Conservation (phyloP, 2,797 vertebrate species). For the Gambusia yucatana region DNA sequence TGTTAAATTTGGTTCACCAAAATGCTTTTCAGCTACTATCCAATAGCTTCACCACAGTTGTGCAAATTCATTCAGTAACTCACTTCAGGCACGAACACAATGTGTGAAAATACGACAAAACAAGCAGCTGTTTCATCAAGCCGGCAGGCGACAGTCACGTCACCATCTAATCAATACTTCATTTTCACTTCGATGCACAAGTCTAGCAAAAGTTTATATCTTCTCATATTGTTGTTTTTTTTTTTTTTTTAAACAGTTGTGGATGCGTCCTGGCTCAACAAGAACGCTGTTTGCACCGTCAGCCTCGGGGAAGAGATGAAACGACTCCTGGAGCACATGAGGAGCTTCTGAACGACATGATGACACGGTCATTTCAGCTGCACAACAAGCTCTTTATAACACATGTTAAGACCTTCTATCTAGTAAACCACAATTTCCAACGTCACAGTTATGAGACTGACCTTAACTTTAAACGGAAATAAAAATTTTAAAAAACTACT, state of each 20-base stretch:
- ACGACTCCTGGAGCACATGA: conserved; percentile 47
- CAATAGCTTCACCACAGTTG: neutral
- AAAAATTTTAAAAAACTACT: neutral
- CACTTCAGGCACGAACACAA: neutral
- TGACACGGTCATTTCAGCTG: conserved; percentile 32
- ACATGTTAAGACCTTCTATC: neutral
- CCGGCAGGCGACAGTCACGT: neutral
- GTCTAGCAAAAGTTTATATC: neutral
- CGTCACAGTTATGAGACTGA: neutral
- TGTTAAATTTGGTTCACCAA: neutral
- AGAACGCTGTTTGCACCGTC: conserved; percentile 43
- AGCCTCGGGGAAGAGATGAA: conserved; percentile 40
- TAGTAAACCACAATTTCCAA: neutral
- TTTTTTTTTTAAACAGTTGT: neutral
- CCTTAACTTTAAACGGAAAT: neutral
- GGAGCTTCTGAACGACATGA: conserved; percentile 43
- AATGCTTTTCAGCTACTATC: neutral
- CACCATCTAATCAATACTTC: neutral
- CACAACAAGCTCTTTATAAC: conserved; percentile 30
- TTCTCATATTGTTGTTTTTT: neutral
- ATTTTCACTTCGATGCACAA: neutral
- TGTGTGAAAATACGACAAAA: neutral
- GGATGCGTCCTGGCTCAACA: conserved; percentile 25
- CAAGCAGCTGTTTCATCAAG: neutral
- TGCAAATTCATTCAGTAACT: neutral